Evolutionary conservation across 2,888 invertebrate genomes (phyloP).

Genomic region (Rotaria sp.): DNA sequence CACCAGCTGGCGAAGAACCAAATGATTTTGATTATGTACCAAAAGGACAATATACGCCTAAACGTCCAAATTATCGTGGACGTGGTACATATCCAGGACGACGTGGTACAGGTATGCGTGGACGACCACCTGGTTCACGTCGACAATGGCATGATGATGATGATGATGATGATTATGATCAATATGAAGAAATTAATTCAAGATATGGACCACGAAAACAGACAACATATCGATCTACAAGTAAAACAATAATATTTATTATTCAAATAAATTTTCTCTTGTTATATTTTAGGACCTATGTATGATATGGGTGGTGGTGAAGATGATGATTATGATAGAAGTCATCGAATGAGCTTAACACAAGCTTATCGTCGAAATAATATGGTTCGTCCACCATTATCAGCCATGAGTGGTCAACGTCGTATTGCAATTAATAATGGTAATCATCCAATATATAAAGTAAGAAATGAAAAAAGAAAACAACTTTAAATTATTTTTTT

Average conservation of each 20-base stretch:
- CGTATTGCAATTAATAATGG: conserved; percentile 27
- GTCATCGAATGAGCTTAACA: not conserved
- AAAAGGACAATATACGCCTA: not conserved
- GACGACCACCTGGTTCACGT: not conserved
- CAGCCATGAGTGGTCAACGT: not conserved
- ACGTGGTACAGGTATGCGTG: conserved; percentile 18
- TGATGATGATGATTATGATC: conserved; percentile 15
- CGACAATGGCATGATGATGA: not conserved
- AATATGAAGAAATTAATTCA: conserved; percentile 7
- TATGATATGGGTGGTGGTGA: not conserved
- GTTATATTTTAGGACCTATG: not conserved
- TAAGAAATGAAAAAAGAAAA: not conserved
- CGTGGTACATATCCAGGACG: not conserved
- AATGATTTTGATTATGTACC: conserved; percentile 9
- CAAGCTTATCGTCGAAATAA: conserved; percentile 1
- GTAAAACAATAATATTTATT: not conserved
- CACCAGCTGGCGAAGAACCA: not conserved
- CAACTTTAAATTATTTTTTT: too few species aligned
- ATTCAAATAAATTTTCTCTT: not conserved
- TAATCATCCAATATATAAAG: conserved; percentile 1
- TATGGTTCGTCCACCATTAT: not conserved
- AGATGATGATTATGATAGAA: not conserved
- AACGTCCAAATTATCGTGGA: not conserved
- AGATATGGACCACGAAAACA: not conserved
- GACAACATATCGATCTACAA: not conserved